Conservation (phyloP, 2,797 vertebrate genomes). For the Bovichtus diacanthus region DNA sequence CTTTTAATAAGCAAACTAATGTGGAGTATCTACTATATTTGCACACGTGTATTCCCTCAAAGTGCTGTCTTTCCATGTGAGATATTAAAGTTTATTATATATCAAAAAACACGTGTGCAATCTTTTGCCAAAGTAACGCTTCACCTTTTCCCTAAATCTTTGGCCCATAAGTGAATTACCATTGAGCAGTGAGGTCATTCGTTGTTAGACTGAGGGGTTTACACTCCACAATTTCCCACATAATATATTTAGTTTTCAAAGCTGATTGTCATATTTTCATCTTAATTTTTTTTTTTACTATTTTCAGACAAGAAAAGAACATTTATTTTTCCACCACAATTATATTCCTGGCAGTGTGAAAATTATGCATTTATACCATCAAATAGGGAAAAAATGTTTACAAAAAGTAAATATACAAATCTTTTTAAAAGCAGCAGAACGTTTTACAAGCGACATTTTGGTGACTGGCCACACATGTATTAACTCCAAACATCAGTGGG, state of each 20-base stretch:
- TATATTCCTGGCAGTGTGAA: neutral
- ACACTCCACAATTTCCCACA: neutral
- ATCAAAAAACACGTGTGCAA: conserved; percentile 5
- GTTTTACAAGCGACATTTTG: neutral
- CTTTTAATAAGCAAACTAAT: conserved; percentile 21
- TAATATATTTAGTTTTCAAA: neutral
- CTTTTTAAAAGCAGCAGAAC: neutral
- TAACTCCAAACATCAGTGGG: neutral
- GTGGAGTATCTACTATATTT: conserved; percentile 38
- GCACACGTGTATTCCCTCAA: conserved; percentile 44
- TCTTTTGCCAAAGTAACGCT: conserved; percentile 10
- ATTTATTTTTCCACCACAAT: neutral
- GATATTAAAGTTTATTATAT: conserved; percentile 68
- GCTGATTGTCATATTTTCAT: neutral
- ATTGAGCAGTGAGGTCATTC: neutral
- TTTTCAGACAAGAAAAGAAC: too few species aligned
- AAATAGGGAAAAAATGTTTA: neutral
- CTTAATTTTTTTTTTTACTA: neutral
- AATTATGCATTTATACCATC: neutral
- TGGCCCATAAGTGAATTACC: neutral
- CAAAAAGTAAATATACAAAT: neutral
- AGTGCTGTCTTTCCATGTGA: conserved; percentile 51
- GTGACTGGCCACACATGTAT: neutral
- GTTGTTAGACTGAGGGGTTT: neutral
- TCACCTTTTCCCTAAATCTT: neutral